phyloP scores from a whole-genome alignment of 2,113 vertebrate species.

The Dasypus novemcinctus region DNA sequence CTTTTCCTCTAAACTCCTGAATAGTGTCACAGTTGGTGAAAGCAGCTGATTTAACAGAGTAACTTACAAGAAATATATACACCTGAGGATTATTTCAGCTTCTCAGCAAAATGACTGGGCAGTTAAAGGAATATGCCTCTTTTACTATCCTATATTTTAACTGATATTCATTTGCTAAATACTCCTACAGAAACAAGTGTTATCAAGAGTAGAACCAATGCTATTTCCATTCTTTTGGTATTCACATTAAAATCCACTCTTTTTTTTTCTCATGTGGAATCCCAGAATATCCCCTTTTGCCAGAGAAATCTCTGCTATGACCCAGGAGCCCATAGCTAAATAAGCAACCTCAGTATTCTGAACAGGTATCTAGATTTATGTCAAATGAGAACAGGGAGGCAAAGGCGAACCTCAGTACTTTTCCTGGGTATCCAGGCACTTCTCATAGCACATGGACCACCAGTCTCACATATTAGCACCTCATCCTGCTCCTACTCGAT shows the following conservation, averaged over 20 bases:
- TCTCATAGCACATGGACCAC: neutral
- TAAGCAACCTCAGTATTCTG: neutral
- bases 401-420: neutral
- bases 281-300: neutral
- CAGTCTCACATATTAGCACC: neutral
- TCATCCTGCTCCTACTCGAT: neutral
- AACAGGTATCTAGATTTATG: neutral
- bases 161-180: neutral
- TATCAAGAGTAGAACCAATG: neutral
- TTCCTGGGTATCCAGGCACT: neutral
- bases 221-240: neutral
- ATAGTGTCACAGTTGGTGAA: slow-evolving; percentile 66
- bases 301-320: neutral
- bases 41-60: slow-evolving; percentile 51
- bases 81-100: slow-evolving; percentile 44
- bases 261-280: neutral
- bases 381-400: neutral
- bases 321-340: neutral
- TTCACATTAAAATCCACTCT: neutral
- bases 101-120: slow-evolving; percentile 9
- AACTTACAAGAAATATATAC: slow-evolving; percentile 55
- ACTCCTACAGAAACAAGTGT: neutral
- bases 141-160: neutral
- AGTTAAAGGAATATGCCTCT: neutral
- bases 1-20: slow-evolving; percentile 63